Evolutionary conservation across 92 coral and sea anemone genomes (phyloP).

Genomic region (Palythoa heliodiscus): DNA sequence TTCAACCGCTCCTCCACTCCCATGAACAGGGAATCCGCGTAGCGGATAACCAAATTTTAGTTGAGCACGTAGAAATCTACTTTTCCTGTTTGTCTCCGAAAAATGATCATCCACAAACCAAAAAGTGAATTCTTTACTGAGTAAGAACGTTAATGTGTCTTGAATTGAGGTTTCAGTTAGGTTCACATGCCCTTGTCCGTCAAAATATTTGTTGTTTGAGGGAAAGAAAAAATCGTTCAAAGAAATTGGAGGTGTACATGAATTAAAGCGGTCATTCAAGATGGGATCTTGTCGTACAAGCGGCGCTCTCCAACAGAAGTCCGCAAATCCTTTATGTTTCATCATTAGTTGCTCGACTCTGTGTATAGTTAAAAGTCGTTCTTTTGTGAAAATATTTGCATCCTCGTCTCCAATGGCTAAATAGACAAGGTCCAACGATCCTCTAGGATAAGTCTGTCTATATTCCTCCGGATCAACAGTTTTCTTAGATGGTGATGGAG

Average conservation of each 20-base stretch:
- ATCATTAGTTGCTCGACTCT: slow-evolving; percentile 75
- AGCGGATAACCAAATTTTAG: slow-evolving; percentile 85
- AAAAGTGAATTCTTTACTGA: slow-evolving; percentile 70
- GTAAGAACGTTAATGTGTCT: slow-evolving; percentile 64
- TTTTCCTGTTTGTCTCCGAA: slow-evolving; percentile 58
- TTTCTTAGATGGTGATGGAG: slow-evolving; percentile 26
- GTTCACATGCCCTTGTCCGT: slow-evolving; percentile 45
- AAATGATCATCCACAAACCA: slow-evolving; percentile 87
- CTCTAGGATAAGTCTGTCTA: slow-evolving; percentile 43
- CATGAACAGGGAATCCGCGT: slow-evolving; percentile 47
- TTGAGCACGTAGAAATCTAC: slow-evolving; percentile 86
- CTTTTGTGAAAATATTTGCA: slow-evolving; percentile 81
- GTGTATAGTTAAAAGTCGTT: slow-evolving; percentile 73
- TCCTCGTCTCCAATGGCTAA: slow-evolving; percentile 74
- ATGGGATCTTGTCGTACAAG: slow-evolving; percentile 57
- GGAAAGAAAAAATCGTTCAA: slow-evolving; percentile 87
- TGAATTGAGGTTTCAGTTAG: slow-evolving; percentile 62
- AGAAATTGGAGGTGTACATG: slow-evolving; percentile 89
- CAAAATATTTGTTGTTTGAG: slow-evolving; percentile 40
- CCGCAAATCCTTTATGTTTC: slow-evolving; percentile 61
- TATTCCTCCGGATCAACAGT: slow-evolving; percentile 40
- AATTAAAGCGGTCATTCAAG: slow-evolving; percentile 51
- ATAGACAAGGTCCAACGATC: slow-evolving; percentile 83
- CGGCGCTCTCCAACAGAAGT: slow-evolving; percentile 81
- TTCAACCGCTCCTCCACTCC: neutral